Conservation (phyloP, 2,113 vertebrate genomes). For the Tragelaphus scriptus region DNA sequence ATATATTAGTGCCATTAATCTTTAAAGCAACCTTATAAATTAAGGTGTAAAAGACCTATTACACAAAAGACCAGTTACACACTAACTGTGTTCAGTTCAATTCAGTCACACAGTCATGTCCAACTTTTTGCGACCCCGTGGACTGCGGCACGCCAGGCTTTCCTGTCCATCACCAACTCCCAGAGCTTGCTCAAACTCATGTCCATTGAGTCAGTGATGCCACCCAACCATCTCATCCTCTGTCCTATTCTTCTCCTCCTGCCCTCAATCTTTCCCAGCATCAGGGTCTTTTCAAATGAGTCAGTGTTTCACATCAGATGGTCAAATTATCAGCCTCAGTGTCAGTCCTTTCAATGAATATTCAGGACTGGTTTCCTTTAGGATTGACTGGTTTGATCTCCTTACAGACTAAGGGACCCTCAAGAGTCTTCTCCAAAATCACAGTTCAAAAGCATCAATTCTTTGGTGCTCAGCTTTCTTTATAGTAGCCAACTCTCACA, state of each 20-base stretch:
- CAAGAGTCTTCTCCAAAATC: not conserved
- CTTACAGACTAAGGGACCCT: not conserved
- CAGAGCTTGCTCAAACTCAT: not conserved
- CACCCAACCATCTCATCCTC: not conserved
- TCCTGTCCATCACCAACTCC: not conserved
- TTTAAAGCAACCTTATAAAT: not conserved
- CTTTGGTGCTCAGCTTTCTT: accelerated
- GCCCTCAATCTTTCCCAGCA: not conserved
- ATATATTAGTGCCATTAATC: not conserved
- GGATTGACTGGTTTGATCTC: not conserved
- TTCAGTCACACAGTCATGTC: accelerated
- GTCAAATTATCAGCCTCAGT: not conserved
- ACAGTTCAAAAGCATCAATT: not conserved
- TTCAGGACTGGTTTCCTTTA: not conserved
- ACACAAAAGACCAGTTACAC: not conserved
- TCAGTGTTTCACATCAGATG: not conserved
- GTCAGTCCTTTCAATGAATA: not conserved
- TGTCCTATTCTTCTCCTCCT: not conserved
- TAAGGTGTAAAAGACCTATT: not conserved
- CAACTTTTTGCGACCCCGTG: not conserved
- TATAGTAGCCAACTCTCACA: not conserved
- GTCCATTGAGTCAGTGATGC: not conserved
- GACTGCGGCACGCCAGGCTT: not conserved
- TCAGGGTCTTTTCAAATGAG: not conserved
- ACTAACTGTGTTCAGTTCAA: not conserved